These are phyloP conservation scores for Drosophila setifemur DNA, from an alignment of 1,140 invertebrate species.

Conservation along the genomic window DNA sequence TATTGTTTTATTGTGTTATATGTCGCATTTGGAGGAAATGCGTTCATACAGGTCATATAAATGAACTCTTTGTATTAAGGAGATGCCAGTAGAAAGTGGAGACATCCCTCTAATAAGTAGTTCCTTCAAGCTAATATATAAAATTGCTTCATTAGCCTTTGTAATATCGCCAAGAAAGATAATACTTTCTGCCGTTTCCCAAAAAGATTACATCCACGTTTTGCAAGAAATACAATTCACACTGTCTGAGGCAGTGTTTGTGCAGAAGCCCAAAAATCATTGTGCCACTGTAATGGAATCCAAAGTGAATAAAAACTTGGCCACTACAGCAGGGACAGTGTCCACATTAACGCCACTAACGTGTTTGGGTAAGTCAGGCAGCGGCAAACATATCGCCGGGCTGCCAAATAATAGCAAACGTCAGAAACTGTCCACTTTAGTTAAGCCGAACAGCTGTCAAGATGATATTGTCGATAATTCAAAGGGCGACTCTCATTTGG, in stretches of 20 bases:
- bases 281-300: slow-evolving; percentile 48
- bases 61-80: slow-evolving; percentile 37
- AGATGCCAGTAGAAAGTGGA: slow-evolving; percentile 58
- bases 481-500: background rate
- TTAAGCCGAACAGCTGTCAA: background rate
- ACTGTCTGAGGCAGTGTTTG: background rate
- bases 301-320: slow-evolving; percentile 24
- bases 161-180: slow-evolving; percentile 3
- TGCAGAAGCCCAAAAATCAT: background rate
- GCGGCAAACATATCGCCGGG: background rate
- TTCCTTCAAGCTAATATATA: slow-evolving; percentile 53
- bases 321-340: slow-evolving; percentile 1
- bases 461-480: background rate
- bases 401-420: slow-evolving; percentile 19
- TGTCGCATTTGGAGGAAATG: no score
- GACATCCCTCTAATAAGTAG: slow-evolving; percentile 56
- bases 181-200: background rate
- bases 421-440: slow-evolving; percentile 12
- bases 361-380: background rate
- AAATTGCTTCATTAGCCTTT: slow-evolving; percentile 28
- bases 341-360: slow-evolving; percentile 8
- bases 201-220: background rate
- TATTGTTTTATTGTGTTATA: no score
- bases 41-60: background rate
- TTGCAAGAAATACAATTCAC: background rate